Evolutionary conservation across 2,888 invertebrate genomes (phyloP), one percentile per base, ranked within the genome.

Genomic region (Synergus gifuensis): DNA sequence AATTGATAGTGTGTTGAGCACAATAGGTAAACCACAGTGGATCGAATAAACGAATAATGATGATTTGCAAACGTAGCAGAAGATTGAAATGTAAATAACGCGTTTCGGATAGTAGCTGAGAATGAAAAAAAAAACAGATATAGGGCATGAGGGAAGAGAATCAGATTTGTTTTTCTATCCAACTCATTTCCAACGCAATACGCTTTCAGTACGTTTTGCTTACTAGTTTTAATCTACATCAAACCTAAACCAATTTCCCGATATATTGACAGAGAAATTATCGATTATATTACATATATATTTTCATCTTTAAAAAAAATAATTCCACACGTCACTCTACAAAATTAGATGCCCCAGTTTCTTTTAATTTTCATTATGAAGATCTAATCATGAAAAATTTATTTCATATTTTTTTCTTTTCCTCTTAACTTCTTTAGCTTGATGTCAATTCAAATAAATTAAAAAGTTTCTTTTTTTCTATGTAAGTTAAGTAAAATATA

Each of bases 11-110:
- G 28, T 44, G 14, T 54, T 11, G 1, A 73, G 54, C 9, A 73
- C 36, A 54, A 54, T 73, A 54, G 28, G 4, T 22, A 40, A 69
- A 69, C 16, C 28, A 40, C n/a, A 46, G 12, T 54, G 36, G 11
- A 54, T 73, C 36, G 54, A 36, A 49, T 73, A 54, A 73, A 54
- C 54, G 40, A 54, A 73, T 73, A 49, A 54, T 54, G 12, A 28
- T 44, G n/a, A 49, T 28, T 69, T 49, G 8, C 16, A 69, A 69
- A 69, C 28, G 46, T 16, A 28, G 69, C 46, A 69, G 28, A 69
- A 69, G 69, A 69, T 18, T 73, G 73, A 73, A 73, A 54, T 36
- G 73, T 73, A 73, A 73, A 73, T 73, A 73, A 54, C n/a, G 12
- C 73, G n/a, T 73, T 54, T 40, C n/a, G n/a, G 36, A 16, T 36